Conservation (phyloP, 1,140 invertebrate species). For the Pararge aegeria region DNA sequence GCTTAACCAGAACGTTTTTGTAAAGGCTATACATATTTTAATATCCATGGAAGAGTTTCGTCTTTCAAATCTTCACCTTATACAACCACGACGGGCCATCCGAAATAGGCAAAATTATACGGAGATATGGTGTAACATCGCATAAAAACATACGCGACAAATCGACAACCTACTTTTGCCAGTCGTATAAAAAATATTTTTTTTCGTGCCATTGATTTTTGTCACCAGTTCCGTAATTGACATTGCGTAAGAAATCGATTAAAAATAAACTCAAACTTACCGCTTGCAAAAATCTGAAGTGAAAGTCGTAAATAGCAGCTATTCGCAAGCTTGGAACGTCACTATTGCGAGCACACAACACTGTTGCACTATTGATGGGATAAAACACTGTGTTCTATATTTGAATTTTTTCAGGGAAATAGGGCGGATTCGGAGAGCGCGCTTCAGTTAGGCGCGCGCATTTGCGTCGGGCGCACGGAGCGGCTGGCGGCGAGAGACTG, state of each 20-base stretch:
- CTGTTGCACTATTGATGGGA: constrained; percentile 52
- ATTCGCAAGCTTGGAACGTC: constrained; percentile 43
- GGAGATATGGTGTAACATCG: no score
- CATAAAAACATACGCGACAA: no score
- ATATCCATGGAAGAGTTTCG: no score
- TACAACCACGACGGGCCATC: no score
- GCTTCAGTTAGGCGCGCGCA: constrained; percentile 52
- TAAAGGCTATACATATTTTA: no score
- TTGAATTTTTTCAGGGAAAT: constrained; percentile 42
- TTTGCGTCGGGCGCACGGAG: constrained; percentile 51
- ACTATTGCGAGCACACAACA: constrained; percentile 61
- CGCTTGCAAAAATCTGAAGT: constrained; percentile 62
- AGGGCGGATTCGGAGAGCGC: constrained; percentile 29
- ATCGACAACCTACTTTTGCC: no score
- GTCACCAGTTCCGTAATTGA: constrained; percentile 42
- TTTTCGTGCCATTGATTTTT: no score
- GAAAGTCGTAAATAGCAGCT: constrained; percentile 48
- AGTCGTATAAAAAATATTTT: no score
- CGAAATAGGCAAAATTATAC: no score
- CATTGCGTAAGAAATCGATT: constrained; percentile 52
- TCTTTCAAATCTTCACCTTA: no score
- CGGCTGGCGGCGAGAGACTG: constrained; percentile 69
- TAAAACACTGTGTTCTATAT: constrained; percentile 48
- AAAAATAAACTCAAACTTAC: constrained; percentile 67
- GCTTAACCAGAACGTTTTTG: no score